Evolutionary conservation across 2,113 vertebrate species (phyloP), one percentile per base, ranked within the genome.

Genomic region (Gymnarchus niloticus): DNA sequence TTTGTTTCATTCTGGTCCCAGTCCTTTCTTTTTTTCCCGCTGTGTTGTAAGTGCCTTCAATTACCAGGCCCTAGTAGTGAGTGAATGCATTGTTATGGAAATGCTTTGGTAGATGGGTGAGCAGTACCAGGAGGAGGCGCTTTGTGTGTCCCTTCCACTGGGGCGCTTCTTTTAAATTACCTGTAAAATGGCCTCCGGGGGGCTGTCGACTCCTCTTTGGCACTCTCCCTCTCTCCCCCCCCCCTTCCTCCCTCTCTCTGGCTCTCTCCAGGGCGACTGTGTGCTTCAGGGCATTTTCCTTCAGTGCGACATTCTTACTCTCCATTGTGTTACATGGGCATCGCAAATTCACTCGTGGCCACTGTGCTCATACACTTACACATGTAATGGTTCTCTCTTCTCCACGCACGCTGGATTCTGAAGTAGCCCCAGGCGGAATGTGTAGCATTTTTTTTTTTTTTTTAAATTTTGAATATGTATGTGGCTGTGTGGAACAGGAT

Each of bases 101-200:
- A 52, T 33, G 81, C 61, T 69, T 78, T 86, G 51, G 56, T 83
- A 56, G 82, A 86, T 87, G 89, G 85, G 88, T 44, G 57, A 46
- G n/a, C 19, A 41, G 25, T 5, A 77, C 59, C 33, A 12, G 56
- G 80, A 69, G 54, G 37, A 44, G n/a, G 73, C 88, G 81, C 91
- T 92, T 91, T 91, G 85, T 88, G 88, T 90, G 91, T 87, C 86
- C 19, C 89, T 87, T 89, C 91, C 90, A 90, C 86, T 80, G 86
- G 89, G 92, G 89, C 87, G 88, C 90, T 93, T 90, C 86, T 91
- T 92, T 92, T 93, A 92, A 94, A 94, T 94, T 93, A 94, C 93
- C 93, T 94, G 93, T 92, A 91, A 93, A 92, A 91, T 90, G 89
- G 91, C 90, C 93, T 92, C 92, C 65, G 89, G 91, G 90, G 93